phyloP scores from a whole-genome alignment of 1,140 invertebrate genomes.

The Rhagoletis zephyria region DNA sequence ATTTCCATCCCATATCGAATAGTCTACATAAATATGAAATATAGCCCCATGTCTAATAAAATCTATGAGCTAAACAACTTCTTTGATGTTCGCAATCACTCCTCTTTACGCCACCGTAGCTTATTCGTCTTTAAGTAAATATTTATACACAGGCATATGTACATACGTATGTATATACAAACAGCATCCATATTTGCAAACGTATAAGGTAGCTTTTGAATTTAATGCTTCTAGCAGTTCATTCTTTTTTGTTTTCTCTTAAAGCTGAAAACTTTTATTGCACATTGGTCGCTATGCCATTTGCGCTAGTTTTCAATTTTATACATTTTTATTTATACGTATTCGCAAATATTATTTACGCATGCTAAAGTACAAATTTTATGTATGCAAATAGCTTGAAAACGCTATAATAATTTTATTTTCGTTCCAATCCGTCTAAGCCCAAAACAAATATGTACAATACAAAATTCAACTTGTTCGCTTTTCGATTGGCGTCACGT shows the following conservation, averaged over 20 bases:
- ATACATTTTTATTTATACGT: background rate
- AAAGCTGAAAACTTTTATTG: background rate
- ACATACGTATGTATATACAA: background rate
- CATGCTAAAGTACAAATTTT: background rate
- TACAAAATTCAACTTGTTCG: background rate
- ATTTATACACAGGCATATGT: background rate
- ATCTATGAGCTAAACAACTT: too few relatives aligned
- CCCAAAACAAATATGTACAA: slow-evolving; percentile 31
- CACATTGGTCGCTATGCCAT: background rate
- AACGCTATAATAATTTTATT: background rate
- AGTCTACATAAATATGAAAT: too few relatives aligned
- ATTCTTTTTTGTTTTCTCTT: background rate
- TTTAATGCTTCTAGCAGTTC: background rate
- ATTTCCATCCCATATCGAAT: too few relatives aligned
- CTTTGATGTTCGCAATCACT: background rate
- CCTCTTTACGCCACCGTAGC: background rate
- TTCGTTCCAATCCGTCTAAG: background rate
- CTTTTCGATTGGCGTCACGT: slow-evolving; percentile 19
- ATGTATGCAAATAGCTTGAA: background rate
- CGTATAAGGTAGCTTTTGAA: background rate
- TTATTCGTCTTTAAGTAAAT: background rate
- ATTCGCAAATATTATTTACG: background rate
- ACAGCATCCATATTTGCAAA: background rate
- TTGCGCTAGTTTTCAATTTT: background rate
- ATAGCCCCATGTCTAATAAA: too few relatives aligned